A percentile compares a stretch with the other conserved stretches of the same genome.
Conservation (phyloP, 2,888 invertebrate genomes). For the Charanyca ferruginea region DNA sequence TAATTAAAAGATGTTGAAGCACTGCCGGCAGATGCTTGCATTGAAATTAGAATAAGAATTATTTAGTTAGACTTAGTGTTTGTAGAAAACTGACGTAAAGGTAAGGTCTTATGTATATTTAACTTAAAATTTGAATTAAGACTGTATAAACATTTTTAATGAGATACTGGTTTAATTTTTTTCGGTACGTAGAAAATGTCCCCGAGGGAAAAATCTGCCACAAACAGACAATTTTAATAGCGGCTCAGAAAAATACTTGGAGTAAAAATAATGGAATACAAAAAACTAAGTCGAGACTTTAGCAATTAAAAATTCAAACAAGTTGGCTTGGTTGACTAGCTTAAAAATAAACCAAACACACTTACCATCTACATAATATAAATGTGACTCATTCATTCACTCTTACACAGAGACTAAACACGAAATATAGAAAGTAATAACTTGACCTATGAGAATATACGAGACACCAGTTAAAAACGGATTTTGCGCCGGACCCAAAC, state of each 20-base stretch:
- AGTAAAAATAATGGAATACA: neutral
- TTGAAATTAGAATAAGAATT: slow-evolving; percentile 57
- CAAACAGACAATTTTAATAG: neutral
- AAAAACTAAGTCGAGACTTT: neutral
- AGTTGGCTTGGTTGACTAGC: no score
- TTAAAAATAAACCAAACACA: no score
- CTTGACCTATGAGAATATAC: no score
- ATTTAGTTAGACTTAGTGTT: slow-evolving; percentile 13
- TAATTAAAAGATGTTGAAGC: slow-evolving; percentile 77
- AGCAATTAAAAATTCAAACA: neutral
- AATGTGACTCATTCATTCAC: no score
- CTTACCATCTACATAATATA: no score
- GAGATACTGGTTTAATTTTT: neutral
- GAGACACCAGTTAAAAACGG: no score
- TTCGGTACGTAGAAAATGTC: neutral
- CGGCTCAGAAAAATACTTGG: neutral
- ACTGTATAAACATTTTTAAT: neutral
- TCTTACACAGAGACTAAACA: no score
- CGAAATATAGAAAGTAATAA: no score
- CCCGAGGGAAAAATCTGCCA: neutral
- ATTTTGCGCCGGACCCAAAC: no score
- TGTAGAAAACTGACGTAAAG: neutral
- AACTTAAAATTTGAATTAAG: neutral
- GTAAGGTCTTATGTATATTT: neutral
- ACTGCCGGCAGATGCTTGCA: slow-evolving; percentile 52